A percentile compares a stretch with the other conserved stretches of the same genome.
Conservation (phyloP, 2,113 vertebrate genomes). For the Pluvianellus socialis region DNA sequence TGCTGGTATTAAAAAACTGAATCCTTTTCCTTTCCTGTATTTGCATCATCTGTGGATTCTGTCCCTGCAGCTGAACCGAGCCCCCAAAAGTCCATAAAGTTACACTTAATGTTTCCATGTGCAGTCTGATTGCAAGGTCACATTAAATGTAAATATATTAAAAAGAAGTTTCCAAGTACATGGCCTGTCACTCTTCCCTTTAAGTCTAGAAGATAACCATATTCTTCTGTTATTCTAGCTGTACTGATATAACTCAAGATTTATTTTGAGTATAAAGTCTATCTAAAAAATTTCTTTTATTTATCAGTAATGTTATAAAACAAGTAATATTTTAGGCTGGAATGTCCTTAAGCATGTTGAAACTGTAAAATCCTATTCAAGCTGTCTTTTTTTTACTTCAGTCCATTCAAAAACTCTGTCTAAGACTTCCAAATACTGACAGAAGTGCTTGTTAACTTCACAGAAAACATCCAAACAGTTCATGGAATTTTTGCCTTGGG, state of each 20-base stretch:
- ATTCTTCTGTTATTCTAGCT: neutral
- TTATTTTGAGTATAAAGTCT: neutral
- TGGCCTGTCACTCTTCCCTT: neutral
- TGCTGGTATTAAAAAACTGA: neutral
- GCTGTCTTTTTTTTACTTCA: neutral
- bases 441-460: slow-evolving; percentile 30
- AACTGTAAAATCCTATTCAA: neutral
- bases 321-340: neutral
- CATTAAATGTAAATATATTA: neutral
- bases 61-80: neutral
- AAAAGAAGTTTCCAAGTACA: neutral
- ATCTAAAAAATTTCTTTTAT: neutral
- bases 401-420: neutral
- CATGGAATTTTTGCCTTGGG: slow-evolving; percentile 59
- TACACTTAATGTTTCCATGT: neutral
- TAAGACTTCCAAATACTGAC: neutral
- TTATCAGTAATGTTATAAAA: neutral
- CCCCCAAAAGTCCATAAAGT: neutral
- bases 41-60: neutral
- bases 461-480: slow-evolving; percentile 45
- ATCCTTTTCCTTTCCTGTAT: neutral
- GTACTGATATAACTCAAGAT: neutral
- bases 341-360: slow-evolving; percentile 2
- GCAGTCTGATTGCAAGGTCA: neutral
- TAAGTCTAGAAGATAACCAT: neutral